These are phyloP conservation scores for Tricholauxania praeusta DNA, from an alignment of 2,888 invertebrate species.

Conservation along the genomic window DNA sequence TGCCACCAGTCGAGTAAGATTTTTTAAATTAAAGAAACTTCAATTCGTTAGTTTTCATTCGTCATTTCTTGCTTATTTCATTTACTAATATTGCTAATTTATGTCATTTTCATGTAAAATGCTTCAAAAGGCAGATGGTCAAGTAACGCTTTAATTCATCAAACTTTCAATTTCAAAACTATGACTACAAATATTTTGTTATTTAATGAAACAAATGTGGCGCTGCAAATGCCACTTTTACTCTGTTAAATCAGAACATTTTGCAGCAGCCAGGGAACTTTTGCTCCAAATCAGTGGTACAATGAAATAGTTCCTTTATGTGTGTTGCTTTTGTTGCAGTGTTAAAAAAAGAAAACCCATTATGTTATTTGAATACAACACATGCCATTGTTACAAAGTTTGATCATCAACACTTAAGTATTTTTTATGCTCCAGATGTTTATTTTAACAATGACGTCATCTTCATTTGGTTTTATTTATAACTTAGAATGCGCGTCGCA, in stretches of 20 bases:
- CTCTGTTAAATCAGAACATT: no score
- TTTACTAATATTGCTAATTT: neutral
- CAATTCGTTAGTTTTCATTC: neutral
- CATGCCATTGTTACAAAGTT: constrained; percentile 10
- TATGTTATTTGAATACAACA: neutral
- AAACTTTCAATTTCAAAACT: neutral
- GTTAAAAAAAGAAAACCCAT: no score
- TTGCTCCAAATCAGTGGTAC: no score
- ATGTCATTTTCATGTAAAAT: constrained; percentile 20
- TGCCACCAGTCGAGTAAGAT: constrained; percentile 51
- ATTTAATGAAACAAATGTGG: no score
- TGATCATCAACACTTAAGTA: constrained; percentile 41
- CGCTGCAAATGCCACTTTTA: no score
- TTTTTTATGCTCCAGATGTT: constrained; percentile 57
- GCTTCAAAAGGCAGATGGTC: constrained; percentile 6
- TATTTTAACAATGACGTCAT: constrained; percentile 57
- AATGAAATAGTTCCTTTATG: no score
- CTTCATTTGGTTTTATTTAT: constrained; percentile 45
- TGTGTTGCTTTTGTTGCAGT: no score
- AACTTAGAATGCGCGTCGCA: neutral
- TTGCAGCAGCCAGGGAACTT: no score
- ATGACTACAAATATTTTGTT: neutral
- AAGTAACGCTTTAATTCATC: constrained; percentile 19
- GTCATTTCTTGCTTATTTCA: constrained; percentile 1
- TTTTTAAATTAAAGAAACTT: neutral